Percentiles rank a stretch among this genome's conserved stretches.
These are phyloP conservation scores for Zele albiditarsus DNA, from an alignment of 2,888 invertebrate genomes.

Conservation along the genomic window DNA sequence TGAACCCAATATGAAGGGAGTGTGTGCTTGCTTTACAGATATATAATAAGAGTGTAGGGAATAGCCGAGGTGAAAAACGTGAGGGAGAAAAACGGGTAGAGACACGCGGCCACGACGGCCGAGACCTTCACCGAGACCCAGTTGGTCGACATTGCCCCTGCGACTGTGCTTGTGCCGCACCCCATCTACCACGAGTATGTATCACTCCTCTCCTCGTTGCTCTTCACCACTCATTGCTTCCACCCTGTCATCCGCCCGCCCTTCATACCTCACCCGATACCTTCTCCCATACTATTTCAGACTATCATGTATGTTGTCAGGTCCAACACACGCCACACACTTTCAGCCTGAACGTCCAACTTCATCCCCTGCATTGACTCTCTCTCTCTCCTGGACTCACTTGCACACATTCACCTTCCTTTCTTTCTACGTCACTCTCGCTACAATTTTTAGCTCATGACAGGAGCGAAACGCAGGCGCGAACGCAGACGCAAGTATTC, in stretches of 20 bases:
- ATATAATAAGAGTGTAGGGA: constrained; percentile 1
- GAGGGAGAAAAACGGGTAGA: constrained; percentile 40
- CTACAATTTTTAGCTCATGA: not conserved
- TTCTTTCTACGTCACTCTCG: not conserved
- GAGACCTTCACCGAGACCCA: constrained; percentile 71
- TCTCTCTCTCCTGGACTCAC: not conserved
- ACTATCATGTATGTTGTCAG: constrained; percentile 16
- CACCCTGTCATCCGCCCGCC: constrained; percentile 4
- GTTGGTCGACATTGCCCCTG: constrained; percentile 71
- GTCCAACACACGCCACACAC: constrained; percentile 37
- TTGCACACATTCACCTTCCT: constrained; percentile 17
- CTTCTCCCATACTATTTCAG: constrained; percentile 9
- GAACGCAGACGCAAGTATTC: constrained; percentile 57
- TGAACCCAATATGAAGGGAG: not conserved
- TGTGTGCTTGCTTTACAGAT: not conserved
- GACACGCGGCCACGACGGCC: constrained; percentile 46
- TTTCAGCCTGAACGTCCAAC: constrained; percentile 31
- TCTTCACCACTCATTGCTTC: constrained; percentile 12
- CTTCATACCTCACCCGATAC: not conserved
- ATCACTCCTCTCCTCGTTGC: constrained; percentile 12
- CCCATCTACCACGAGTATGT: constrained; percentile 44
- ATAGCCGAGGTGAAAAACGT: constrained; percentile 12
- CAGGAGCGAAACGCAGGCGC: constrained; percentile 60
- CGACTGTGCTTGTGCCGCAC: constrained; percentile 49
- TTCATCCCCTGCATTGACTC: constrained; percentile 25